Evolutionary conservation across 1,140 invertebrate genomes (phyloP).

Genomic region (Pogonus chalceus): DNA sequence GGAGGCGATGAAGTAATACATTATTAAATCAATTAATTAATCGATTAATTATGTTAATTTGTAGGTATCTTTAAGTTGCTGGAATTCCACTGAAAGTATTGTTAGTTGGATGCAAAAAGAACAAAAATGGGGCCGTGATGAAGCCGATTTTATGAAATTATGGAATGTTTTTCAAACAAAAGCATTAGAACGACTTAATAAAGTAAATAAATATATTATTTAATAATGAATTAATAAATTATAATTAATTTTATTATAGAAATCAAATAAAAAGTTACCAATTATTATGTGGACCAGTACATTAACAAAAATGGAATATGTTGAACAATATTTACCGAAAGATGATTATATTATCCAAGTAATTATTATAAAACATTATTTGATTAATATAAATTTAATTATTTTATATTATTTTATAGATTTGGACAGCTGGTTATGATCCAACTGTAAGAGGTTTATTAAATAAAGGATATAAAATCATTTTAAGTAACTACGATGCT

Average conservation of each 20-base stretch:
- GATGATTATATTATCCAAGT: constrained; percentile 66
- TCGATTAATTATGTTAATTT: constrained; percentile 9
- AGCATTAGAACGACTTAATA: constrained; percentile 50
- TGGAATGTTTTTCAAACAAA: constrained; percentile 68
- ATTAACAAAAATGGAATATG: constrained; percentile 53
- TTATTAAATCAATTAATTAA: constrained; percentile 35
- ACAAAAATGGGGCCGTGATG: constrained; percentile 45
- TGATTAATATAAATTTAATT: not conserved
- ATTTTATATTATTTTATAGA: constrained; percentile 33
- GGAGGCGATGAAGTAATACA: constrained; percentile 83
- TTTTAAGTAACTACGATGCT: constrained; percentile 77
- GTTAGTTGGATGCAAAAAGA: constrained; percentile 56
- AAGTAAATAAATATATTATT: constrained; percentile 17
- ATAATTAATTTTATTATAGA: constrained; percentile 32
- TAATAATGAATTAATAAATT: not conserved
- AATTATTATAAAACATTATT: constrained; percentile 17
- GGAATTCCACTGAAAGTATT: constrained; percentile 60
- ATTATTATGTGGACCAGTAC: constrained; percentile 76
- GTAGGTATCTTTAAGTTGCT: constrained; percentile 55
- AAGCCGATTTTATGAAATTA: constrained; percentile 55
- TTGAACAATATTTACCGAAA: constrained; percentile 57
- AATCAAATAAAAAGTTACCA: constrained; percentile 43
- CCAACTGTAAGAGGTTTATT: constrained; percentile 52
- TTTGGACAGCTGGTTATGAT: constrained; percentile 63
- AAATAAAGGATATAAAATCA: constrained; percentile 57